Evolutionary conservation across 2,888 invertebrate genomes (phyloP).

Genomic region (Himalopsyche kuldschensis): DNA sequence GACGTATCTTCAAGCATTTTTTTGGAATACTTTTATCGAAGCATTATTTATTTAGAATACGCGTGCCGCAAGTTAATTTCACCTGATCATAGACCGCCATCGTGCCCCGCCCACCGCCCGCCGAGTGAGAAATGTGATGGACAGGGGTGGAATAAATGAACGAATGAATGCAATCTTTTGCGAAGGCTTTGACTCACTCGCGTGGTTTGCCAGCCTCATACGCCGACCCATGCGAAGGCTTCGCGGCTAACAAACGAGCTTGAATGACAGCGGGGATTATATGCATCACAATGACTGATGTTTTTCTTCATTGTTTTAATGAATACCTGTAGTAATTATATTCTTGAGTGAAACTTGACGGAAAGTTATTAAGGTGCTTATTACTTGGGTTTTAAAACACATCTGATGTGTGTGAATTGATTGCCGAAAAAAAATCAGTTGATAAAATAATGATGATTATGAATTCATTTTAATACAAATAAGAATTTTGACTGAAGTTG

Average conservation of each 20-base stretch:
- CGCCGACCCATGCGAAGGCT: not conserved
- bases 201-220: not conserved
- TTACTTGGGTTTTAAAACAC: too few relatives aligned
- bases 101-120: not conserved
- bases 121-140: constrained; percentile 22
- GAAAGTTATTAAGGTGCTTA: not conserved
- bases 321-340: not conserved
- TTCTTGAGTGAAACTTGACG: not conserved
- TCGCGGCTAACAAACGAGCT: not conserved
- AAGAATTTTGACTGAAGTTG: too few relatives aligned
- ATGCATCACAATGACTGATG: not conserved
- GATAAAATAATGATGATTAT: too few relatives aligned
- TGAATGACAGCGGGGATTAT: not conserved
- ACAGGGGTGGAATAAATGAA: constrained; percentile 4
- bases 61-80: not conserved
- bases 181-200: not conserved
- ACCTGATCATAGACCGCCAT: not conserved
- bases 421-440: too few relatives aligned
- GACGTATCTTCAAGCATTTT: too few relatives aligned
- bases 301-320: not conserved
- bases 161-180: constrained; percentile 13
- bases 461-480: too few relatives aligned
- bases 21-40: too few relatives aligned
- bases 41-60: not conserved
- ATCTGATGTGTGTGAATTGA: too few relatives aligned